Evolutionary conservation across 2,113 vertebrate genomes (phyloP).

Genomic region (Tragelaphus imberbis): DNA sequence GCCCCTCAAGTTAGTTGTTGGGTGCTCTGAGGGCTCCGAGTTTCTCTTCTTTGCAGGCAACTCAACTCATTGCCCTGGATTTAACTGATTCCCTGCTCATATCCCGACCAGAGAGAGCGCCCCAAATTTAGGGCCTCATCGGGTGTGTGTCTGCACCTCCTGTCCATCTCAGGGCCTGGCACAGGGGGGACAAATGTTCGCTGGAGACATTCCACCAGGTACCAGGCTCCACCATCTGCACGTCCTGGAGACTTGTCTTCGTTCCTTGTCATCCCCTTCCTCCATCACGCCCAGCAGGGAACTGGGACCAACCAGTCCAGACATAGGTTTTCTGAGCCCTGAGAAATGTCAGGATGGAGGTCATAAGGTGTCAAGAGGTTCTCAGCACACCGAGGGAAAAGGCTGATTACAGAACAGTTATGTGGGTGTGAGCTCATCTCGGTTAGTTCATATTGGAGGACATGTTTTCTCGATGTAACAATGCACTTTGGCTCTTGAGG

Average conservation of each 20-base stretch:
- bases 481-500: background rate
- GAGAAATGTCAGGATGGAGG: background rate
- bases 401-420: background rate
- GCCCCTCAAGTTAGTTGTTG: background rate
- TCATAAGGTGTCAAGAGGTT: background rate
- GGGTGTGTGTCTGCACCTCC: background rate
- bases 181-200: rapidly evolving
- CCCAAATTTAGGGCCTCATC: background rate
- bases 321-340: background rate
- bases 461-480: background rate
- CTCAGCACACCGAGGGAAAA: background rate
- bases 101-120: background rate
- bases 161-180: background rate
- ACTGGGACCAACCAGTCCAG: background rate
- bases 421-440: rapidly evolving
- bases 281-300: rapidly evolving
- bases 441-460: background rate
- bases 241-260: background rate
- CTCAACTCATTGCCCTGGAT: background rate
- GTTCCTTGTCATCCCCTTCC: background rate
- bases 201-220: background rate
- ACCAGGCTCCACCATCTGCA: background rate
- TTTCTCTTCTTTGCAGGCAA: background rate
- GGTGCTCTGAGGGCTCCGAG: too few relatives aligned
- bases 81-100: background rate